Evolutionary conservation across 1,140 invertebrate species (phyloP).

Genomic region (Branchinecta lindahli): DNA sequence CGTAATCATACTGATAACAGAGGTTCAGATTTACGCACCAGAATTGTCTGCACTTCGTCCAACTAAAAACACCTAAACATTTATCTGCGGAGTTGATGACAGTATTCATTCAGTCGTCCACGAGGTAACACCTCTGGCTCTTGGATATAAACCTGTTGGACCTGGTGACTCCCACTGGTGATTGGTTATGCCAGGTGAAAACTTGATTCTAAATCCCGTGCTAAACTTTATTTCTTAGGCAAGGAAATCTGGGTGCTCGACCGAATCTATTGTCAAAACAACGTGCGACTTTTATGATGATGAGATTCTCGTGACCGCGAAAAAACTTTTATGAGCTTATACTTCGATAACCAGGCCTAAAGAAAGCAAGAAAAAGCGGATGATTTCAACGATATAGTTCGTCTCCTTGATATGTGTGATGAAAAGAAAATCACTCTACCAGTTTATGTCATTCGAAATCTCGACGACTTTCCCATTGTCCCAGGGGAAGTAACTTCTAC

Average conservation of each 20-base stretch:
- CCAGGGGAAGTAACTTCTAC: not conserved
- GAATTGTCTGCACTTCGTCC: no score
- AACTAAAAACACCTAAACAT: no score
- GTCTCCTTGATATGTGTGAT: not conserved
- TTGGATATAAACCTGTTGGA: no score
- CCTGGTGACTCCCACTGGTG: no score
- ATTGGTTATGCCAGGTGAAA: no score
- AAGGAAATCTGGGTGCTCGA: constrained; percentile 7
- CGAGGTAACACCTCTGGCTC: no score
- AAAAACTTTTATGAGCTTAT: not conserved
- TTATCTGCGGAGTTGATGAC: no score
- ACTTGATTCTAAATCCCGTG: constrained; percentile 4
- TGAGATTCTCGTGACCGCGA: not conserved
- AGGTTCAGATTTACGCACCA: no score
- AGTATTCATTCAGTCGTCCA: no score
- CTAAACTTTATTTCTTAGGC: constrained; percentile 9
- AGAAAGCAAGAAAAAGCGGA: not conserved
- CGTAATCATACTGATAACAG: no score
- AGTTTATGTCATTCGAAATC: not conserved
- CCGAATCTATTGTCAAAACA: constrained; percentile 8
- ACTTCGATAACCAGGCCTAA: not conserved
- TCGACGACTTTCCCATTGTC: not conserved
- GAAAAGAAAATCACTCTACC: not conserved
- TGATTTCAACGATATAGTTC: not conserved
- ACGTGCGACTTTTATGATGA: constrained; percentile 9